Evolutionary conservation across 2,888 invertebrate genomes (phyloP).

Genomic region (Cryptocephalus primarius): DNA sequence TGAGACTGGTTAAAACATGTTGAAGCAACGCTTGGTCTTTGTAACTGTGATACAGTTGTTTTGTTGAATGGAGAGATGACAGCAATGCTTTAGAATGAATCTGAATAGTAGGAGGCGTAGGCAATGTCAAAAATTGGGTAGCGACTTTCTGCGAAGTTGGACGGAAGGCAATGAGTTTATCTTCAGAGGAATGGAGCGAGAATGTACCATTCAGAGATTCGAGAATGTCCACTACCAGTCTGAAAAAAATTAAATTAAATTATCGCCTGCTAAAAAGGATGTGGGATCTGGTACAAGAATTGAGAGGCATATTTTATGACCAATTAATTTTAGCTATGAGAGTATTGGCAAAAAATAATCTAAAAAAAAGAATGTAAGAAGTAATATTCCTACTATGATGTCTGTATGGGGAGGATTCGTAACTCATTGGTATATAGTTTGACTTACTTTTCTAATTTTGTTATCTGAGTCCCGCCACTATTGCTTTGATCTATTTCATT

Average conservation of each 20-base stretch:
- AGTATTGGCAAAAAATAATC: no score
- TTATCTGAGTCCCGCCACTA: conserved; percentile 39
- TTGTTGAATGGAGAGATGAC: conserved; percentile 65
- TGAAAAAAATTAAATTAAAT: conserved; percentile 24
- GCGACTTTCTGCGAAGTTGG: conserved; percentile 53
- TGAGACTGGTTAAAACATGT: conserved; percentile 61
- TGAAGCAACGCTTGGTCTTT: conserved; percentile 82
- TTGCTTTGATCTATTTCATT: conserved; percentile 35
- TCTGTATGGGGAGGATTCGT: background rate
- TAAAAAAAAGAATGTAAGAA: no score
- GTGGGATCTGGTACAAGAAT: no score
- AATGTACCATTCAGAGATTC: conserved; percentile 65
- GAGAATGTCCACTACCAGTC: conserved; percentile 53
- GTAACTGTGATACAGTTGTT: conserved; percentile 69
- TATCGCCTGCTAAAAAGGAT: background rate
- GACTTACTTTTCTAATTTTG: conserved; percentile 46
- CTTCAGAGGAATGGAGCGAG: conserved; percentile 42
- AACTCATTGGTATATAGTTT: background rate
- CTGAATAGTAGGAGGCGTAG: conserved; percentile 61
- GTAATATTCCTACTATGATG: no score
- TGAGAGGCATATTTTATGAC: no score
- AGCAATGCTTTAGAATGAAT: conserved; percentile 73
- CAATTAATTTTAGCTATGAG: no score
- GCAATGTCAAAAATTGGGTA: conserved; percentile 53
- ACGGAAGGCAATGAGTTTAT: conserved; percentile 39